Conservation (phyloP, 2,113 vertebrate genomes). For the Rhinichthys klamathensis region DNA sequence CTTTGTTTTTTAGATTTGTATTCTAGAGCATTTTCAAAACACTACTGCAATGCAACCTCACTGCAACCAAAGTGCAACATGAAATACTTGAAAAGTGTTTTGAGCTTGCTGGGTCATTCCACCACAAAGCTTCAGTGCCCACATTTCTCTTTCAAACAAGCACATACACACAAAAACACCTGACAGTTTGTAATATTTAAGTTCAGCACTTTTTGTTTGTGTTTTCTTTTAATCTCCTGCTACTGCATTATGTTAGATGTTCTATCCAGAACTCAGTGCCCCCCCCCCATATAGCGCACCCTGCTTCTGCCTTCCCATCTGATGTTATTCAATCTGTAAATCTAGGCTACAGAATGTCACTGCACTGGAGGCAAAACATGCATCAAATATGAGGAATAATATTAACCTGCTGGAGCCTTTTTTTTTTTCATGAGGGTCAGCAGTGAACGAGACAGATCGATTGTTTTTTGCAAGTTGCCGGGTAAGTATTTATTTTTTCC, state of each 20-base stretch:
- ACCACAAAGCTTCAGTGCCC: not conserved
- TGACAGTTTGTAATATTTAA: conserved; percentile 18
- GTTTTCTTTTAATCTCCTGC: not conserved
- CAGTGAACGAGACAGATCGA: conserved; percentile 46
- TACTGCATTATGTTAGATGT: conserved; percentile 3
- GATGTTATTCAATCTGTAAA: conserved; percentile 3
- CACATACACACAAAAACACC: conserved; percentile 23
- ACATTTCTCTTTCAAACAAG: conserved; percentile 26
- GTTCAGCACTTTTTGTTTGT: conserved; percentile 49
- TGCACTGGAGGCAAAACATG: conserved; percentile 12
- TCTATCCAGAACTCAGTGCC: not conserved
- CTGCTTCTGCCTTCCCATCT: conserved; percentile 10
- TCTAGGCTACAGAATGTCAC: not conserved
- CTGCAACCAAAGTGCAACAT: not conserved
- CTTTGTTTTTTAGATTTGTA: not conserved
- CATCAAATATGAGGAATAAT: conserved; percentile 49
- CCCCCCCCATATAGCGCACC: not conserved
- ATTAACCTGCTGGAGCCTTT: conserved; percentile 2
- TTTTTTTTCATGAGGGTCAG: not conserved
- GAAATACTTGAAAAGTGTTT: not conserved
- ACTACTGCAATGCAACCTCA: not conserved
- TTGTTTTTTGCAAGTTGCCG: conserved; percentile 11
- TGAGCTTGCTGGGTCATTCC: conserved; percentile 4
- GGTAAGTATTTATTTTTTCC: conserved; percentile 8
- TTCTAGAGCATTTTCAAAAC: not conserved